Percentiles rank a stretch among this genome's conserved stretches.
phyloP scores from a whole-genome alignment of 2,888 invertebrate species.

The Ochropleura plecta region DNA sequence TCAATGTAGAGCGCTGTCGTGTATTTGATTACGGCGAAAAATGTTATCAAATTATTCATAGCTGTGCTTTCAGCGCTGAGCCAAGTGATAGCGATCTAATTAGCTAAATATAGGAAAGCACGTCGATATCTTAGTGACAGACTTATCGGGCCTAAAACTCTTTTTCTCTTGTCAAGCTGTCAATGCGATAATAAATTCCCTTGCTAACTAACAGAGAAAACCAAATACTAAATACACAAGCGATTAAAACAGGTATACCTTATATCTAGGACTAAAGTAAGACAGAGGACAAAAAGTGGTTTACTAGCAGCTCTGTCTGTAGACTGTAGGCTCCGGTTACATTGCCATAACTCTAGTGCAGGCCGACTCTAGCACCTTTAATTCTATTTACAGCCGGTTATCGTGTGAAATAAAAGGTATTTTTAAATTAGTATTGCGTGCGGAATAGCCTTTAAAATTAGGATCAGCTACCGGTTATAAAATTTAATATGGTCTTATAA shows the following conservation, averaged over 20 bases:
- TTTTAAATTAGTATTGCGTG: slow-evolving; percentile 68
- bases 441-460: slow-evolving; percentile 65
- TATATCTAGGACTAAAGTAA: slow-evolving; percentile 60
- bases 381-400: slow-evolving; percentile 70
- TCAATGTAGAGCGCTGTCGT: not conserved
- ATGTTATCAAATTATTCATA: not conserved
- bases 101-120: not conserved
- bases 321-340: slow-evolving; percentile 61
- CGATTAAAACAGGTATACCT: slow-evolving; percentile 34
- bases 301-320: slow-evolving; percentile 52
- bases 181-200: slow-evolving; percentile 18
- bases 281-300: slow-evolving; percentile 73
- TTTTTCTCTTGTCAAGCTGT: slow-evolving; percentile 16
- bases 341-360: slow-evolving; percentile 70
- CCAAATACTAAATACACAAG: slow-evolving; percentile 13
- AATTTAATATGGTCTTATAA: slow-evolving; percentile 45
- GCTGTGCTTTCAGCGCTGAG: not conserved
- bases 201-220: slow-evolving; percentile 24
- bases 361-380: slow-evolving; percentile 67
- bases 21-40: not conserved
- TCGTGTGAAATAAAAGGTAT: slow-evolving; percentile 70
- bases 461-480: slow-evolving; percentile 57
- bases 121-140: not conserved
- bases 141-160: not conserved
- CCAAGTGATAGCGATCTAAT: not conserved